Evolutionary conservation across 2,113 vertebrate species (phyloP).

Genomic region (Pseudopipra pipra): DNA sequence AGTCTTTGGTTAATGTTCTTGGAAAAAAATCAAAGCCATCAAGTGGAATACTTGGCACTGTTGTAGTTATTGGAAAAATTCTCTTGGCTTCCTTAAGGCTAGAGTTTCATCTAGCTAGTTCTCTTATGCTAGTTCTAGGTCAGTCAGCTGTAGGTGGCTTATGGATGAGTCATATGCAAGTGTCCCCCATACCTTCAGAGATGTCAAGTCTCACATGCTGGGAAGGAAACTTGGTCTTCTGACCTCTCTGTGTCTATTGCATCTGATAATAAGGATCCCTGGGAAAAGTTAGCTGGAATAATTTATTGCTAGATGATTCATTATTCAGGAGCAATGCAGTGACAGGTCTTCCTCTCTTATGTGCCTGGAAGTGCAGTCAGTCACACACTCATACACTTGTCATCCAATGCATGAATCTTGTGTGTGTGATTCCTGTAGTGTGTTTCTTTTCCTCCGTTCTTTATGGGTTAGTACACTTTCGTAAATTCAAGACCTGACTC

Average conservation of each 20-base stretch:
- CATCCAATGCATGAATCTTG: accelerated
- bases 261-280: neutral
- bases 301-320: neutral
- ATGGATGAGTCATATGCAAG: neutral
- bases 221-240: neutral
- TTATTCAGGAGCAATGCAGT: neutral
- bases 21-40: neutral
- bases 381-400: accelerated
- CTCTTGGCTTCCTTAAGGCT: neutral
- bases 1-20: neutral
- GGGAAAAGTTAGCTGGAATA: neutral
- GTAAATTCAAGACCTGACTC: neutral
- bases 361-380: neutral
- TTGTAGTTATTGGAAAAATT: neutral
- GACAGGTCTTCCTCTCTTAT: neutral
- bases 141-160: neutral
- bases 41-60: neutral
- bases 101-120: neutral
- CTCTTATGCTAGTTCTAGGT: neutral
- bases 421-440: neutral
- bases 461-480: neutral
- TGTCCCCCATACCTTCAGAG: neutral
- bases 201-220: neutral
- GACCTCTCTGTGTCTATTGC: neutral
- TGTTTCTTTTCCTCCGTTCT: neutral